Base-by-base conservation (phyloP, 53 echinoderm and acorn worm genomes). In the Pentamera pediparva region DNA sequence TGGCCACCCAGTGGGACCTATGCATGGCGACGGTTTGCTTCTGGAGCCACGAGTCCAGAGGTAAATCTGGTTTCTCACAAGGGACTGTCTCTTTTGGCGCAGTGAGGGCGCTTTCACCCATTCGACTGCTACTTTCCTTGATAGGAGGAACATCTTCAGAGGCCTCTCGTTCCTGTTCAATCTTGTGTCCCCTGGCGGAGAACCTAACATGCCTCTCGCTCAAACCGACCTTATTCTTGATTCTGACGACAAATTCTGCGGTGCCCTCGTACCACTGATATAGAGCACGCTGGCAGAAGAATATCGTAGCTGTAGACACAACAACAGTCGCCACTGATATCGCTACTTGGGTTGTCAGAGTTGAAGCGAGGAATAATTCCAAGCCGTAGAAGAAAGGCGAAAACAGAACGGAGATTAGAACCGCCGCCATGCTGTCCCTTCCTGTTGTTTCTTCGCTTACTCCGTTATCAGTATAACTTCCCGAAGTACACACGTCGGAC, bases 1-100 rank as follows among this genome's bases (percentile, higher is more conserved):
- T 92, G 48, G 92, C 92, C 5, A 92, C 87, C 92, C 92, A 92
- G 69, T 92, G 92, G 11, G 92, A 92, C 35, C 92, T 82, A 74
- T 92, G 92, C 92, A 92, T 89, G 51, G 85, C 85, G 29, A 82
- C 89, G 39, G 78, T 82, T 69, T 85, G 89, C 61, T 69, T 78
- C 41, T 79, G 82, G 32, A 89, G 70, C 76, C 85, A 85, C 11
- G 85, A 80, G 28, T 86, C 85, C 75, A 82, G 78, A 9, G 77
- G 84, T 52, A 81, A 58, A 5, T 19, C 18, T 28, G 72, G 72
- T 52, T 71, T 71, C 32, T 71, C 72, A 53, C 76, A 25, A 22
- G 29, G 7, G 39, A 36, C 20, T 54, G 67, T 37, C 28, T 76
- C 29, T 37, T 73, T 35, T 37, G 22, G 4, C 29, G 31, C 30